Evolutionary conservation across 2,113 vertebrate species (phyloP).

Genomic region (Brachypteracias leptosomus): DNA sequence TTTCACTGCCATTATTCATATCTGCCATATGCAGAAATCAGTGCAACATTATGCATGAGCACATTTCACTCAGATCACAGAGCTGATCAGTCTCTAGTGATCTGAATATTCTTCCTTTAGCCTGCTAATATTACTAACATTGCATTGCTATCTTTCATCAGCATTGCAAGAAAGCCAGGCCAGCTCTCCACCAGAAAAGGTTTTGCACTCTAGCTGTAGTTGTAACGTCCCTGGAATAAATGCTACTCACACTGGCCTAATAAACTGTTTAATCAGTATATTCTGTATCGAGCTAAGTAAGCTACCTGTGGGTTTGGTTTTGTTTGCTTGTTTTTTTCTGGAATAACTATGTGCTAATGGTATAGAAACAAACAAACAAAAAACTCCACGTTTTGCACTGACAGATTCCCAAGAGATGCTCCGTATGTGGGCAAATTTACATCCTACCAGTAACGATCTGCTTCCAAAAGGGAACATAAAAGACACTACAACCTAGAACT

Average conservation of each 20-base stretch:
- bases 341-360: neutral
- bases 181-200: neutral
- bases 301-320: neutral
- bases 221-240: neutral
- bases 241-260: neutral
- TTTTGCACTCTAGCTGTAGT: neutral
- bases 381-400: neutral
- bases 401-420: neutral
- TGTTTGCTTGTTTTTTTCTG: neutral
- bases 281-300: neutral
- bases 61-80: neutral
- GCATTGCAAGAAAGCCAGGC: neutral
- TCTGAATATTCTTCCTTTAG: neutral
- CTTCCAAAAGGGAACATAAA: neutral
- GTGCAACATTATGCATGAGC: neutral
- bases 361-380: neutral
- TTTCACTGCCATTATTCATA: neutral
- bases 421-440: neutral
- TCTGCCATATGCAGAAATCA: neutral
- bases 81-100: neutral
- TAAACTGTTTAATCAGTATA: neutral
- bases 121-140: neutral
- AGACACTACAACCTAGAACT: neutral
- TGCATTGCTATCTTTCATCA: neutral
- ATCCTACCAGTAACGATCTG: neutral